Conservation (phyloP, 2,113 vertebrate genomes). For the Geothlypis trichas region DNA sequence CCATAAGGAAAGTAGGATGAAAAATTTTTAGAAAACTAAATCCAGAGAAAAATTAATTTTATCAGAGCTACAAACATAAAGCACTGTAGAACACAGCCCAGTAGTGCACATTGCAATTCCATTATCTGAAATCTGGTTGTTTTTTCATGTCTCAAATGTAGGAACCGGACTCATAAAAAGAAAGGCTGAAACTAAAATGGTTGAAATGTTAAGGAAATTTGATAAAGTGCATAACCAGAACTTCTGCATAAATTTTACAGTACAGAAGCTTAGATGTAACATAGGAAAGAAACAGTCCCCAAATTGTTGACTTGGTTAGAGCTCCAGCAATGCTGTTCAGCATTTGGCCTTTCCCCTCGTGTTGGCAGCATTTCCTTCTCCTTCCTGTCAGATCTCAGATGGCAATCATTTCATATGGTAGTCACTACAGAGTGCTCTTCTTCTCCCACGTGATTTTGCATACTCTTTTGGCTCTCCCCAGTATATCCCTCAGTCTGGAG, state of each 20-base stretch:
- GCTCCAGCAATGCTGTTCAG: not conserved
- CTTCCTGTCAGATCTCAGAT: not conserved
- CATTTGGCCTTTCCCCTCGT: not conserved
- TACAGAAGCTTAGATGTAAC: not conserved
- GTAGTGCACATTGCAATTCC: not conserved
- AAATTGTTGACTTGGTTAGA: not conserved
- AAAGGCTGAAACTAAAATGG: not conserved
- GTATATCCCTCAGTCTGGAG: not conserved
- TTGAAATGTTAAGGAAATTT: not conserved
- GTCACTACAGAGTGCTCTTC: not conserved
- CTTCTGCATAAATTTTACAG: not conserved
- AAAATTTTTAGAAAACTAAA: not conserved
- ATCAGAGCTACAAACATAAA: not conserved
- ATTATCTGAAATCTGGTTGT: not conserved
- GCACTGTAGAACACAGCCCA: not conserved
- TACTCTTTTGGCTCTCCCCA: not conserved
- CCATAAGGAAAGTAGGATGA: not conserved
- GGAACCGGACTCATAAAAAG: not conserved
- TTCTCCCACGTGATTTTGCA: not conserved
- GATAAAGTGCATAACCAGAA: not conserved
- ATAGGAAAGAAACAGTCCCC: not conserved
- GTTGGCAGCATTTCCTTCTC: not conserved
- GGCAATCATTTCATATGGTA: not conserved
- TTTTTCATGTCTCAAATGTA: not conserved
- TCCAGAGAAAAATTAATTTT: not conserved